phyloP scores from a whole-genome alignment of 2,888 invertebrate genomes.

The Vannuccia rotundouncinata region DNA sequence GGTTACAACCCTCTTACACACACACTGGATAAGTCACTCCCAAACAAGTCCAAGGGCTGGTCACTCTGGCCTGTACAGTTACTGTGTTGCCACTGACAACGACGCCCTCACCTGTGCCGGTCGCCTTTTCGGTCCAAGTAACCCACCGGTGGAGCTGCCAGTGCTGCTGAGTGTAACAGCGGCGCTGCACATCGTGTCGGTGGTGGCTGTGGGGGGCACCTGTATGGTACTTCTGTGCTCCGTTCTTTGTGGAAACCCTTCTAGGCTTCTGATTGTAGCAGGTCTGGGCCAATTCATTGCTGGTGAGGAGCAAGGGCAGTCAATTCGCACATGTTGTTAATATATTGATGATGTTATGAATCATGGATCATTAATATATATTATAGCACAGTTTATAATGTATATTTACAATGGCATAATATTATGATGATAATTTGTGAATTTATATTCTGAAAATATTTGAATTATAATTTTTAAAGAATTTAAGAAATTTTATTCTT shows the following conservation, averaged over 20 bases:
- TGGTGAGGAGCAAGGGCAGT: no score
- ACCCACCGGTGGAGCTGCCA: background rate
- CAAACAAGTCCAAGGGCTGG: background rate
- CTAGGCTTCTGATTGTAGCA: background rate
- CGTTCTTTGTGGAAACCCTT: background rate
- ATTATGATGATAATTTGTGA: no score
- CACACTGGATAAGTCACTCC: background rate
- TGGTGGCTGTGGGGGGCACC: background rate
- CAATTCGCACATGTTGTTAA: no score
- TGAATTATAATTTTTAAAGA: no score
- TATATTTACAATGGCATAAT: no score
- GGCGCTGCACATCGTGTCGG: background rate
- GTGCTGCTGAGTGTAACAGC: background rate
- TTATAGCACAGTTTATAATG: no score
- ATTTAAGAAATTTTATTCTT: no score
- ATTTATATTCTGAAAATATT: no score
- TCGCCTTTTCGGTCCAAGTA: background rate
- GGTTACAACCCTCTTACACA: background rate
- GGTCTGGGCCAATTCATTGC: background rate
- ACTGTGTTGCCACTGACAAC: background rate
- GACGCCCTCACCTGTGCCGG: background rate
- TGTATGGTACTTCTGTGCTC: background rate
- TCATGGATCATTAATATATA: no score
- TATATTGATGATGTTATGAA: no score
- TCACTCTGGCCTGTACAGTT: background rate